Conservation (phyloP, 2,888 invertebrate species). For the Gasteruption jaculator region DNA sequence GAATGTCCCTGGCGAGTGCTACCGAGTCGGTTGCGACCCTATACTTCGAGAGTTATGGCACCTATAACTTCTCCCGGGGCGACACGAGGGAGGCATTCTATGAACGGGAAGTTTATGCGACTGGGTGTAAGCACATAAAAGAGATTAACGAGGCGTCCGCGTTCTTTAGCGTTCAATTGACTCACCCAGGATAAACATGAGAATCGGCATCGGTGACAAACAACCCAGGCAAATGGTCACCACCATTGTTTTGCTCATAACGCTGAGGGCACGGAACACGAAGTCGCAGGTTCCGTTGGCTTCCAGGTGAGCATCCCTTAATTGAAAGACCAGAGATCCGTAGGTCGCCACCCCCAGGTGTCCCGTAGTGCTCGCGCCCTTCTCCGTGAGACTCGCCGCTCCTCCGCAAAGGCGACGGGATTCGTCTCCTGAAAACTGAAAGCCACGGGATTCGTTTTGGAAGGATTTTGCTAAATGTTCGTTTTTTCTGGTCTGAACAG, state of each 20-base stretch:
- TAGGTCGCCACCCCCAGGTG: conserved; percentile 58
- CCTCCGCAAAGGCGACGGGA: conserved; percentile 63
- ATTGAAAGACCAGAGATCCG: conserved; percentile 73
- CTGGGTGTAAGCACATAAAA: no score
- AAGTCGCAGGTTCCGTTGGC: conserved; percentile 72
- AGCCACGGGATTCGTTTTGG: no score
- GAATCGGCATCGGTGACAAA: conserved; percentile 65
- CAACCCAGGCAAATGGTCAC: conserved; percentile 67
- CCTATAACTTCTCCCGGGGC: no score
- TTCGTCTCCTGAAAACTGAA: conserved; percentile 70
- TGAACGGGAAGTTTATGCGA: no score
- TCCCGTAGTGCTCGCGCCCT: conserved; percentile 41
- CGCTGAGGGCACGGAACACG: conserved; percentile 66
- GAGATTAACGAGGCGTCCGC: no score
- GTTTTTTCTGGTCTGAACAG: no score
- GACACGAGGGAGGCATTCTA: no score
- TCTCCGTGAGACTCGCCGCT: conserved; percentile 37
- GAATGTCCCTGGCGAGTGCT: no score
- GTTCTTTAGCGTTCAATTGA: conserved; percentile 32
- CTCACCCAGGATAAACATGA: conserved; percentile 78
- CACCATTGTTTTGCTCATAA: conserved; percentile 70
- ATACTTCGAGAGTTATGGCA: no score
- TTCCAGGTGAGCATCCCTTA: conserved; percentile 75
- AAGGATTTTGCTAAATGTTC: no score
- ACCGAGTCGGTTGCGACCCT: no score